Conservation (phyloP, 2,797 vertebrate genomes). For the Cyprinodon diabolis region DNA sequence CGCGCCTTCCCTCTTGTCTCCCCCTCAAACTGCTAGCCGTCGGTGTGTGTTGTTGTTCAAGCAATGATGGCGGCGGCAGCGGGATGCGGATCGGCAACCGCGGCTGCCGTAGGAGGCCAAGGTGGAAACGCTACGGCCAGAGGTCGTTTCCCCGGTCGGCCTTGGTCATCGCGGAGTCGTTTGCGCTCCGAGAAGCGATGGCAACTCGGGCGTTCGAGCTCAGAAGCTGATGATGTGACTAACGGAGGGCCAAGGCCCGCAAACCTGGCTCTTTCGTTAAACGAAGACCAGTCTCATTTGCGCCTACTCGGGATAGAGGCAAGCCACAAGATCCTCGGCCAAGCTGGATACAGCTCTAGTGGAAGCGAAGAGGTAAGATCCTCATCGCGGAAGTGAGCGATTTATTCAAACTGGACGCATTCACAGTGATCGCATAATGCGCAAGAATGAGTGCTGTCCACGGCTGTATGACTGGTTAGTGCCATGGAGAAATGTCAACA, state of each 20-base stretch:
- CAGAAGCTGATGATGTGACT: constrained; percentile 80
- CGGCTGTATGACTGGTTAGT: constrained; percentile 56
- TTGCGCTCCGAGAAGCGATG: constrained; percentile 85
- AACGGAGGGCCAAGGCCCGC: constrained; percentile 85
- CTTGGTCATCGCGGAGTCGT: constrained; percentile 85
- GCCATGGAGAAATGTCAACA: constrained; percentile 80
- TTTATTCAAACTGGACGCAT: constrained; percentile 72
- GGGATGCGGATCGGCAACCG: constrained; percentile 89
- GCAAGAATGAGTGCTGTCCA: constrained; percentile 50
- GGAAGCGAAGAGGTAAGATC: constrained; percentile 86
- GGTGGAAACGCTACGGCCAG: constrained; percentile 83
- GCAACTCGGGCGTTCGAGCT: constrained; percentile 82
- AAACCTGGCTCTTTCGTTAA: constrained; percentile 82
- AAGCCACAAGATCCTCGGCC: constrained; percentile 86
- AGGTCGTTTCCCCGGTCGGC: constrained; percentile 92
- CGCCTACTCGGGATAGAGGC: constrained; percentile 87
- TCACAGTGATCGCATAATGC: constrained; percentile 54
- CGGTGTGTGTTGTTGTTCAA: constrained; percentile 87
- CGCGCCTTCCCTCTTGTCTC: constrained; percentile 86
- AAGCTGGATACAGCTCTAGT: constrained; percentile 88
- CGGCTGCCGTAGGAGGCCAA: constrained; percentile 86
- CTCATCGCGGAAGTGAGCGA: constrained; percentile 77
- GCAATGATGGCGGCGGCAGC: constrained; percentile 93
- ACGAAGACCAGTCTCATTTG: constrained; percentile 89
- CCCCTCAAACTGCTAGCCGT: constrained; percentile 80